Evolutionary conservation across 2,797 vertebrate genomes (phyloP), one percentile per base, ranked within the genome.

Genomic region (Microctenopoma lineatum): DNA sequence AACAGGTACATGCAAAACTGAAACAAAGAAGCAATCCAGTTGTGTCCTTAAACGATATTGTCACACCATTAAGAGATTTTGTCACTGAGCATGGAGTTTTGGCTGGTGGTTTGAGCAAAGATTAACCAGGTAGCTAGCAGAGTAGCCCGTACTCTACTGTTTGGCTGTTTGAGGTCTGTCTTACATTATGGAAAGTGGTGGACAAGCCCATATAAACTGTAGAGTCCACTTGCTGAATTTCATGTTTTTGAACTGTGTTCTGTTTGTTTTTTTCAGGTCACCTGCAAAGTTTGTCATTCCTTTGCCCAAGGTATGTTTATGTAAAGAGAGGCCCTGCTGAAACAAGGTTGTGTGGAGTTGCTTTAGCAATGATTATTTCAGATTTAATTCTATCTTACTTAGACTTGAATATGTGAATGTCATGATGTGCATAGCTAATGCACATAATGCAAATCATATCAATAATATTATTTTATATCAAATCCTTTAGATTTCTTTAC

Each of bases 221-320:
- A 21, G 21, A 21, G 21, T 21, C 21, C 21, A 21, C 21, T 21
- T 21, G 21, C 21, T 21, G 21, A 21, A 21, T 21, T 21, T 2
- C 21, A 21, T 21, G 21, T 21, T 21, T 59, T 55, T 54, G 2
- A 74, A 71, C 38, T 32, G 12, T 70, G 3, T n/a, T 11, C 46
- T 66, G 88, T 65, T 89, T 80, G 73, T 87, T 81, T 87, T 21
- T 79, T 79, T 79, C 83, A 99, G 97, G 87, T 96, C 96, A 80
- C 95, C 96, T 52, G 89, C 83, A 51, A 96, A 97, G 90, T 91
- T 92, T 85, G 90, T 87, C 81, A 88, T 93, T 89, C 93, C 92
- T 64, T 76, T 89, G 11, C 76, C 89, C 63, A 92, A 95, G 95
- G 97, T 98, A 93, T 89, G 95, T 93, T 86, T 86, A 48, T 75